Evolutionary conservation across 2,113 vertebrate species (phyloP).

Genomic region (Sebastes schlegelii): DNA sequence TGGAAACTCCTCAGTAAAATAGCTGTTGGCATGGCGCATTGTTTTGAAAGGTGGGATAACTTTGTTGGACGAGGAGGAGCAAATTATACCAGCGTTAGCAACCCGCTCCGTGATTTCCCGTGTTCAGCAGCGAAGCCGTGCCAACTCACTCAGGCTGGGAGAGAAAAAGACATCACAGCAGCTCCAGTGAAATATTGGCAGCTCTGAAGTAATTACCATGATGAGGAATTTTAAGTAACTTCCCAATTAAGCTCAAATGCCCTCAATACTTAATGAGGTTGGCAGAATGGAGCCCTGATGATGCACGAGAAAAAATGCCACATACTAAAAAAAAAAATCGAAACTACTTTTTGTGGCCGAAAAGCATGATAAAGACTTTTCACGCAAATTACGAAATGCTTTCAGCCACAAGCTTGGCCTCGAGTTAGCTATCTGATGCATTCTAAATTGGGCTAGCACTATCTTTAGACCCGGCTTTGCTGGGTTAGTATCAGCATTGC

Average conservation of each 20-base stretch:
- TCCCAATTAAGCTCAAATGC: slow-evolving; percentile 58
- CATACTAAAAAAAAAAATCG: neutral
- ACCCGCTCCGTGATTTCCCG: neutral
- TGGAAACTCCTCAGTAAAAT: too few relatives aligned
- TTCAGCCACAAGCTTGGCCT: neutral
- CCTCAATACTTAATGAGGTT: slow-evolving; percentile 36
- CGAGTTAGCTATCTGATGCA: neutral
- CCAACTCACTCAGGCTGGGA: slow-evolving; percentile 11
- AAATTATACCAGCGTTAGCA: too few relatives aligned
- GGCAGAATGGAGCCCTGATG: slow-evolving; percentile 26
- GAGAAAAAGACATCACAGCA: slow-evolving; percentile 14
- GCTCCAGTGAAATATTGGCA: slow-evolving; percentile 46
- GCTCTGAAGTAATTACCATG: slow-evolving; percentile 47
- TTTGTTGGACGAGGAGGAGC: too few relatives aligned
- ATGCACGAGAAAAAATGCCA: slow-evolving; percentile 14
- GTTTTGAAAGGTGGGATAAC: too few relatives aligned
- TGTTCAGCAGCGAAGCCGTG: slow-evolving; percentile 2
- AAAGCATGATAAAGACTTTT: slow-evolving; percentile 7
- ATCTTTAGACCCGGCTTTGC: neutral
- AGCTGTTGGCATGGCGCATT: too few relatives aligned
- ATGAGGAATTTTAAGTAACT: slow-evolving; percentile 54
- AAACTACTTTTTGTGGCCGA: neutral
- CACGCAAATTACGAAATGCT: slow-evolving; percentile 11
- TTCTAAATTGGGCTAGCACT: neutral
- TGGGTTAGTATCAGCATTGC: neutral